Evolutionary conservation across 1,140 invertebrate species (phyloP), one percentile per base, ranked within the genome.

Genomic region (Carposina sasakii): DNA sequence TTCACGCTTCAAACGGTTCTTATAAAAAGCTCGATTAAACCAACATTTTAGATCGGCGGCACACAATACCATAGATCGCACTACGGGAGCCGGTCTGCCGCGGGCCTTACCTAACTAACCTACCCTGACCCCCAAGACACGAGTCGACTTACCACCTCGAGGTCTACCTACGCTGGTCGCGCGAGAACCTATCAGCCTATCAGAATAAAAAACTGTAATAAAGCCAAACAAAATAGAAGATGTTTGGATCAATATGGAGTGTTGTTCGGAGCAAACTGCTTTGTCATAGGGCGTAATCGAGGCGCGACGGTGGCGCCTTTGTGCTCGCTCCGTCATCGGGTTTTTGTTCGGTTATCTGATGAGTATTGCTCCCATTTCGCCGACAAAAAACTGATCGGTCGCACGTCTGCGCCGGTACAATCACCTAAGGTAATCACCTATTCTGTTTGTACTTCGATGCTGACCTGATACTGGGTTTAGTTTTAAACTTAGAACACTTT

Each of bases 231-330:
- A 83, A 83, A 79, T 83, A 74, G 67, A 79, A 17, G 71, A 68
- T 71, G 75, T 77, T 77, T 74, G 79, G 79, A 83, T 83, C 79
- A 81, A 81, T 83, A 83, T 83, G 76, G 78, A 61, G 76, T 70
- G 75, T 79, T 76, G 76, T 81, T 76, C 70, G 57, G 47, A 65
- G 57, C 65, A 77, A 81, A 81, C 60, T 73, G 79, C 79, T 70
- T 75, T 79, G 79, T 83, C 79, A 83, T 83, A 81, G 70, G 61
- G 67, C 69, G 74, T 83, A 83, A 83, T 83, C 76, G 76, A 83
- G 60, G 73, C 67, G 65, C 45, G 67, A 63, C 75, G 73, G 71
- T 81, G 76, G 76, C 75, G 76, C 68, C 76, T 79, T 83, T 83
- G 79, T 83, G 60, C 57, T 47, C 53, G 43, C 56, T 50, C 63